Percentiles rank a stretch among this genome's conserved stretches.
Evolutionary conservation across 2,888 invertebrate genomes (phyloP).

Genomic region (Ceratothoa steindachneri): DNA sequence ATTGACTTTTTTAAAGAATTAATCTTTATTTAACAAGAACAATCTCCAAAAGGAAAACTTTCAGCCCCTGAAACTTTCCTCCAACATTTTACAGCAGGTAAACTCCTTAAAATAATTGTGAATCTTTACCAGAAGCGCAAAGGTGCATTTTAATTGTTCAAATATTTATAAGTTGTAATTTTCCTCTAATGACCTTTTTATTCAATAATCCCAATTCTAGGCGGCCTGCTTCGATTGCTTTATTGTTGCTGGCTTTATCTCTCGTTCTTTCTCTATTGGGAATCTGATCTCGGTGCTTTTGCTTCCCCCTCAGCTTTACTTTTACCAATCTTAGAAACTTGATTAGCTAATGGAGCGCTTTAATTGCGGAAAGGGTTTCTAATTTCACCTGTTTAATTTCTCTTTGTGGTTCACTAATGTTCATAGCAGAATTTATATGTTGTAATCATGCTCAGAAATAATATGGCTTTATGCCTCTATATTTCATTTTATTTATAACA

Average conservation of each 20-base stretch:
- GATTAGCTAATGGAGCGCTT: constrained; percentile 13
- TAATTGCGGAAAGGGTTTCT: constrained; percentile 13
- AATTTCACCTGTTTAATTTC: constrained; percentile 5
- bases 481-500: background rate
- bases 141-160: background rate
- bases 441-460: constrained; percentile 8
- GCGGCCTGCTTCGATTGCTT: background rate
- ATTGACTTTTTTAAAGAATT: background rate
- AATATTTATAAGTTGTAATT: background rate
- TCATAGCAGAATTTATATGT: background rate
- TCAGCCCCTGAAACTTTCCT: no score
- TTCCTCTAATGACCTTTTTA: background rate
- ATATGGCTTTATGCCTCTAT: background rate
- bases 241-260: constrained; percentile 4
- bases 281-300: background rate
- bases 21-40: background rate
- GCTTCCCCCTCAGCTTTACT: background rate
- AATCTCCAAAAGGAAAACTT: background rate
- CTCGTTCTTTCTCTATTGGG: background rate
- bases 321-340: constrained; percentile 11
- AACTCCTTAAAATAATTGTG: background rate
- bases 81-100: no score
- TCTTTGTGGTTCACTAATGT: constrained; percentile 12
- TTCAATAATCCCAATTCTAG: background rate
- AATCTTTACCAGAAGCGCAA: background rate